Evolutionary conservation across 2,888 invertebrate genomes (phyloP).

Genomic region (Drosophila dives): DNA sequence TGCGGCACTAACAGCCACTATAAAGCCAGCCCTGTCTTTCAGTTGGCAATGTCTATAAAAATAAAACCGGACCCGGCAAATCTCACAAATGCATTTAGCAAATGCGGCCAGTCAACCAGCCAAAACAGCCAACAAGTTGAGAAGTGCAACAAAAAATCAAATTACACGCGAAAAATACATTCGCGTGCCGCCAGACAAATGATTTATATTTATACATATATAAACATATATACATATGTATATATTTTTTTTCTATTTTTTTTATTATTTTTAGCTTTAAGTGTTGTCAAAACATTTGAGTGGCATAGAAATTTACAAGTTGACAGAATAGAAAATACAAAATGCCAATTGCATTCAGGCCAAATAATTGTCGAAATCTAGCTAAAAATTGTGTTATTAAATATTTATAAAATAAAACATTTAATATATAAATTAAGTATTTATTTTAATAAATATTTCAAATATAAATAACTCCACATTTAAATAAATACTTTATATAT

Average conservation of each 20-base stretch:
- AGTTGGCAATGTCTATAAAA: conserved; percentile 61
- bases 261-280: conserved; percentile 36
- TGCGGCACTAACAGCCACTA: conserved; percentile 36
- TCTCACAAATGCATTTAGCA: conserved; percentile 29
- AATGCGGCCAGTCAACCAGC: conserved; percentile 26
- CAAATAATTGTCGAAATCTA: background rate
- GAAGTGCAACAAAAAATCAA: conserved; percentile 37
- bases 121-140: conserved; percentile 8
- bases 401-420: no score
- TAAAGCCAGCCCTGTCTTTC: conserved; percentile 65
- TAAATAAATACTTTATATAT: no score
- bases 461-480: no score
- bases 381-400: background rate
- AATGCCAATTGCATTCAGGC: background rate
- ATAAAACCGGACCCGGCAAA: conserved; percentile 53
- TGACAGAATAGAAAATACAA: conserved; percentile 9
- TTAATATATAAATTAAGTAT: no score
- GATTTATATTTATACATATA: conserved; percentile 55
- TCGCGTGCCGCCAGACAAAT: conserved; percentile 70
- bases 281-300: conserved; percentile 52
- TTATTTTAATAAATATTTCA: no score
- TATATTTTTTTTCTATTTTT: conserved; percentile 49
- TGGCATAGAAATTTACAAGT: background rate
- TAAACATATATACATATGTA: background rate
- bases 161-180: conserved; percentile 40